Evolutionary conservation across 2,797 vertebrate species (phyloP), one percentile per base, ranked within the genome.

Genomic region (Pelochelys cantorii): DNA sequence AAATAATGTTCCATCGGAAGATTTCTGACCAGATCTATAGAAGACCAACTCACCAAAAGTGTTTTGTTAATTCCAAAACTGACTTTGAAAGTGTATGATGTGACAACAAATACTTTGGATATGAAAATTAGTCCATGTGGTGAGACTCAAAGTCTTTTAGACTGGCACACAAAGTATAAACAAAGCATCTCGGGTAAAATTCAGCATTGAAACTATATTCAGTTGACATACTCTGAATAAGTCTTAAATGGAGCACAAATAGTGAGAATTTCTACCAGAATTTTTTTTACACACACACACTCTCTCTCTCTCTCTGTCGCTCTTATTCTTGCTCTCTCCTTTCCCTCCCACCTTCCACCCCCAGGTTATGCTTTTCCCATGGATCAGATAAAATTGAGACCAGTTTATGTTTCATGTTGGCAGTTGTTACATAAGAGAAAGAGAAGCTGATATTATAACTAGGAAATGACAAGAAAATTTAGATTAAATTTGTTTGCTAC

Each of bases 391-490:
- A 84, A 89, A 93, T 92, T 54, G 91, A 74, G 87, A 56, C 65
- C 48, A 48, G 83, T 52, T 93, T 93, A 93, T 25, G 29, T 88
- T 95, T 93, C 86, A 23, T 89, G 34, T 83, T 93, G 5, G 3
- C n/a, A 78, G 81, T 23, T 42, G 84, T 60, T 60, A 20, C 80
- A 88, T 86, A 95, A 68, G 86, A 81, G 29, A 42, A 85, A 86
- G 52, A 88, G 82, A 48, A 42, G 68, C 74, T 88, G 78, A 82
- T 89, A 77, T 90, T 48, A 65, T 81, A 90, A 84, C 48, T 74
- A 83, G 89, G 80, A 88, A 93, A 93, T 92, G 4, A 91, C 82
- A 85, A 81, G 62, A 55, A 88, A 89, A 80, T 85, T 48, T 81
- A 79, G 85, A 79, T 89, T 93, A 81, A 83, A 90, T 92, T 11